phyloP scores from a whole-genome alignment of 1,140 invertebrate genomes.

The Conopomorpha cramerella region DNA sequence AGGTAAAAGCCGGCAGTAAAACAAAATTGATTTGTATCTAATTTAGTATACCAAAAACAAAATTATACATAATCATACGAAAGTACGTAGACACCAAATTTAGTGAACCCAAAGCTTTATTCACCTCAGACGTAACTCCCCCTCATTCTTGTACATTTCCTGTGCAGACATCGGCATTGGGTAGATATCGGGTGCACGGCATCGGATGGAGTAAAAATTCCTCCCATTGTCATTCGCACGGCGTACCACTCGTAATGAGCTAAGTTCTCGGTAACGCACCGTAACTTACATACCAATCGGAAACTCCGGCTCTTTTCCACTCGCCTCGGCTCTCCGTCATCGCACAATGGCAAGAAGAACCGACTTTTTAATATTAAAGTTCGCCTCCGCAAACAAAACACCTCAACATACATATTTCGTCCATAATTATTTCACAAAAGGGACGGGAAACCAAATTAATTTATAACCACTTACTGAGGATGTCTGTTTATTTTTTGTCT shows the following conservation, averaged over 20 bases:
- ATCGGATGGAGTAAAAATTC: constrained; percentile 49
- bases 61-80: no score
- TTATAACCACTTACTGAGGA: background rate
- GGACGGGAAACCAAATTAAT: background rate
- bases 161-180: background rate
- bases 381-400: background rate
- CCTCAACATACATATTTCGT: no score
- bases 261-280: constrained; percentile 50
- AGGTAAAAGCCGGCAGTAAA: no score
- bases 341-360: no score
- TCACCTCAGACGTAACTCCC: no score
- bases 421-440: background rate
- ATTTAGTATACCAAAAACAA: background rate
- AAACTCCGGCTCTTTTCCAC: background rate
- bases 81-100: no score
- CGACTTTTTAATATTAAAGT: background rate
- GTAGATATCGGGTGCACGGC: constrained; percentile 17
- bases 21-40: background rate
- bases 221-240: constrained; percentile 42
- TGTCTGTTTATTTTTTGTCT: background rate
- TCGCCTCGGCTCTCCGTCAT: background rate
- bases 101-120: no score
- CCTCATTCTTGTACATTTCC: background rate
- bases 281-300: constrained; percentile 55
- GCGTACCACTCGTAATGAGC: constrained; percentile 49